A percentile compares a stretch with the other conserved stretches of the same genome.
Evolutionary conservation across 1,140 invertebrate genomes (phyloP).

Genomic region (Temnothorax curvispinosus): DNA sequence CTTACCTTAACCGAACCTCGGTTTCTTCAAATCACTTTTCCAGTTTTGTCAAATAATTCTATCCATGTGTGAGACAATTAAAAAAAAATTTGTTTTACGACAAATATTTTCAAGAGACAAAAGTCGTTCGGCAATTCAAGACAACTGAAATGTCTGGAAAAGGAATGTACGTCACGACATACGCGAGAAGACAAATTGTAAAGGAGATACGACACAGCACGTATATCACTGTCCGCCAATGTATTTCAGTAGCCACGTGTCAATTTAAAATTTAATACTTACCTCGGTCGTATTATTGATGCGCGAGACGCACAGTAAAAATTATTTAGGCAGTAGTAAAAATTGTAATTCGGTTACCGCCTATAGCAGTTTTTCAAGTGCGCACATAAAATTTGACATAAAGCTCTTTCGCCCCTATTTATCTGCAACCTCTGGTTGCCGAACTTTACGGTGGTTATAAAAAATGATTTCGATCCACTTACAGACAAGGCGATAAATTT

Average conservation of each 20-base stretch:
- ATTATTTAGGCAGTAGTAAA: slow-evolving; percentile 57
- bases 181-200: slow-evolving; percentile 53
- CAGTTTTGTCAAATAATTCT: slow-evolving; percentile 1
- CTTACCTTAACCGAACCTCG: not conserved
- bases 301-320: slow-evolving; percentile 24
- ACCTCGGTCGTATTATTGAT: not conserved
- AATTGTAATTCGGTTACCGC: slow-evolving; percentile 47
- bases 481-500: slow-evolving; percentile 67
- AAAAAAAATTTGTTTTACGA: slow-evolving; percentile 20
- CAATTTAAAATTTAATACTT: slow-evolving; percentile 59
- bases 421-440: slow-evolving; percentile 49
- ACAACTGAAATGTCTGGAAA: slow-evolving; percentile 21
- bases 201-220: slow-evolving; percentile 37
- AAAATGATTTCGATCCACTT: slow-evolving; percentile 73
- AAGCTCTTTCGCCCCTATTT: slow-evolving; percentile 49
- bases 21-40: not conserved
- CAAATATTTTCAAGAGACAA: slow-evolving; percentile 24
- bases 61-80: not conserved
- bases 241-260: slow-evolving; percentile 43
- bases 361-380: slow-evolving; percentile 40
- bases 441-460: slow-evolving; percentile 69
- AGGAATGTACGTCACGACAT: slow-evolving; percentile 20
- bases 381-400: slow-evolving; percentile 58
- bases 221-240: slow-evolving; percentile 60
- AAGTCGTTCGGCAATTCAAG: slow-evolving; percentile 38